Conservation (phyloP, 2,113 vertebrate species). For the Megaleporinus macrocephalus region DNA sequence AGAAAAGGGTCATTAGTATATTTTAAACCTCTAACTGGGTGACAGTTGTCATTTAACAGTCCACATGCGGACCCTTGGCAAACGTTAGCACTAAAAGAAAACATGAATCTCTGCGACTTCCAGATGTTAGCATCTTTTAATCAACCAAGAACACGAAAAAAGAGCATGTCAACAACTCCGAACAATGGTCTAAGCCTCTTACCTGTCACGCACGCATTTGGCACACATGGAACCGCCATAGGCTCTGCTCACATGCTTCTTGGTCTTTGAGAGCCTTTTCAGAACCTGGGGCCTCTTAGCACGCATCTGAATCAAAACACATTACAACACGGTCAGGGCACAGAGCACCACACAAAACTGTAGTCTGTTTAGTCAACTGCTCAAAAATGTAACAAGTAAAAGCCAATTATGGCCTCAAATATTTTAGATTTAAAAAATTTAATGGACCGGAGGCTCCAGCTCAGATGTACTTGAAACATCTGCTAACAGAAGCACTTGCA, state of each 20-base stretch:
- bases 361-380: neutral
- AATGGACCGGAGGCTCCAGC: neutral
- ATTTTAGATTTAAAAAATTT: neutral
- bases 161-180: neutral
- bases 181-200: constrained; percentile 37
- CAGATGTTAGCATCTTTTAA: neutral
- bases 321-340: neutral
- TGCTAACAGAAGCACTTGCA: neutral
- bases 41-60: neutral
- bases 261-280: constrained; percentile 97
- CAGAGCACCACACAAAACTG: no score
- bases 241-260: constrained; percentile 96
- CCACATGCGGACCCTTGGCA: no score
- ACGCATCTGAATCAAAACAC: constrained; percentile 79
- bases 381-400: neutral
- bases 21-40: neutral
- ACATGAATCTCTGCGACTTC: neutral
- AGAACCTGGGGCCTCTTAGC: constrained; percentile 97
- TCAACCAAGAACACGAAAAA: neutral
- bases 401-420: neutral
- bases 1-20: neutral
- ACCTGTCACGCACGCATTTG: constrained; percentile 98
- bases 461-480: neutral
- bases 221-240: constrained; percentile 99
- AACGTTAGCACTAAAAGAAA: no score